Evolutionary conservation across 2,888 invertebrate genomes (phyloP), one percentile per base, ranked within the genome.

Genomic region (Nesidiocoris tenuis): DNA sequence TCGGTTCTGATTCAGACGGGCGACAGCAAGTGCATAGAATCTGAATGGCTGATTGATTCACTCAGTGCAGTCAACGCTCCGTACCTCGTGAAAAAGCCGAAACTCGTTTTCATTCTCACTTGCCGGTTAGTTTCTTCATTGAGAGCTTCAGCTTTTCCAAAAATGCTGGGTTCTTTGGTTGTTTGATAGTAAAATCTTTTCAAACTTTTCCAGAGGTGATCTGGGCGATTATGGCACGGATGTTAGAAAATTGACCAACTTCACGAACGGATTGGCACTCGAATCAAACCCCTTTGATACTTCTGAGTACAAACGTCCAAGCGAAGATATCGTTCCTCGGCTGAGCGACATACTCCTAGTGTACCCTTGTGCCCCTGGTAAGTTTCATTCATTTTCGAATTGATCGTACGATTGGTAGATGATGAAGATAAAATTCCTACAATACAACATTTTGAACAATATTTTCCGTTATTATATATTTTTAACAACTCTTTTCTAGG

Each of bases 321-420:
- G 18, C n/a, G 1, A 17, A 0, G 5, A 16, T 5, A 5, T 22
- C 12, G 61, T 61, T 3, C 61, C 72, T 19, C 39, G 16, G 1
- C 7, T 72, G 3, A 63, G 72, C 5, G 72, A 72, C 21, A 23
- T 72, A 19, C 72, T 72, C 9, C 54, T 72, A 1, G 57, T 72
- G 19, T 72, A 72, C 56, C 72, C 72, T 0, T 72, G 72, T 39
- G 72, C 72, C 5, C 72, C 72, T 19, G 72, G 72, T 72, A 21
- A 72, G 63, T 23, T 56, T 18, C 19, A 9, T 12, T 54, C 54
- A 16, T 16, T 54, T 7, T 54, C n/a, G n/a, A n/a, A n/a, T n/a
- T n/a, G n/a, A n/a, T n/a, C n/a, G n/a, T n/a, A n/a, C n/a, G n/a
- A n/a, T n/a, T n/a, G n/a, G n/a, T n/a, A n/a, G n/a, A n/a, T n/a